These are phyloP conservation scores for Bactericera cockerelli DNA, from an alignment of 1,140 invertebrate genomes.

Conservation along the genomic window DNA sequence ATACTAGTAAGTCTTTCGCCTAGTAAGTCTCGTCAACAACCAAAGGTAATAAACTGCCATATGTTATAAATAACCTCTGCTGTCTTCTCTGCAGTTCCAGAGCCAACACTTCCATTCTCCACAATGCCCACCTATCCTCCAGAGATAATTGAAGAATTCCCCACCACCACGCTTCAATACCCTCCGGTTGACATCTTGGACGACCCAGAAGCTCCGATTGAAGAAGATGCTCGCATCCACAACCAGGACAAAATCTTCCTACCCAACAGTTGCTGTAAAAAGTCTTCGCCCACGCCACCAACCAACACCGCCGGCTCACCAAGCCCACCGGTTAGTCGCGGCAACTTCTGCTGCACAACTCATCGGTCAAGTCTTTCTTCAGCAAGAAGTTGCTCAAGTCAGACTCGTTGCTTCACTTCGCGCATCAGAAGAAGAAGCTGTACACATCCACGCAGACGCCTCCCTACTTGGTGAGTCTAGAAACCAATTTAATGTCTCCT, in stretches of 20 bases:
- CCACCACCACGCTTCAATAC: not conserved
- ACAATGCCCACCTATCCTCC: not conserved
- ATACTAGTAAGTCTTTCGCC: too few species aligned
- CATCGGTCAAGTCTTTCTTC: not conserved
- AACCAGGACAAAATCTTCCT: not conserved
- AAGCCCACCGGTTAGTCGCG: too few species aligned
- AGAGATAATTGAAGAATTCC: not conserved
- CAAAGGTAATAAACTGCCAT: too few species aligned
- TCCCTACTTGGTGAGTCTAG: not conserved
- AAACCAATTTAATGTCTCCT: too few species aligned
- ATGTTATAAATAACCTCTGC: too few species aligned
- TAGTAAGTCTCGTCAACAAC: too few species aligned
- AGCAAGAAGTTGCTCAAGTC: not conserved
- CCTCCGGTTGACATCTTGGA: too few species aligned
- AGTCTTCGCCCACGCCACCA: not conserved
- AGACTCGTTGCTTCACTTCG: not conserved
- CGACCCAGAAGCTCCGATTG: not conserved
- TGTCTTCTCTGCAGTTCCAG: not conserved
- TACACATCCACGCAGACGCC: not conserved
- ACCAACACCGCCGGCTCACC: too few species aligned
- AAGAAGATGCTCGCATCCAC: not conserved
- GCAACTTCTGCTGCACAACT: not conserved
- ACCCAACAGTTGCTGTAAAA: constrained; percentile 1
- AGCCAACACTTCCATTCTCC: not conserved
- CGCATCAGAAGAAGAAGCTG: constrained; percentile 3